Conservation (phyloP, 2,888 invertebrate species). For the Machimus rusticus region DNA sequence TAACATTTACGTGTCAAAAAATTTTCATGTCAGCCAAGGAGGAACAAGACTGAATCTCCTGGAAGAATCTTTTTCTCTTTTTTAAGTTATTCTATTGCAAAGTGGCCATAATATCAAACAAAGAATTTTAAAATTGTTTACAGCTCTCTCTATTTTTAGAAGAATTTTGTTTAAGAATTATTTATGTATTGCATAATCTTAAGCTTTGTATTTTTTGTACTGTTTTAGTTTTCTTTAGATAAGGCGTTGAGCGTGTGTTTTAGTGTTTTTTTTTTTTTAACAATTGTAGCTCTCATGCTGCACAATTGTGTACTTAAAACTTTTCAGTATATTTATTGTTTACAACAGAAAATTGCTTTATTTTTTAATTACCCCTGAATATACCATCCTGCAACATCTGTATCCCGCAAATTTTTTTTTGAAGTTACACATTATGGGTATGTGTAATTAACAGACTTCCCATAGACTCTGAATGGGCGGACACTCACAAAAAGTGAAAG, state of each 20-base stretch:
- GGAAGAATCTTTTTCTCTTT: background rate
- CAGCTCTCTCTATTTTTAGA: background rate
- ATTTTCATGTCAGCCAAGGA: slow-evolving; percentile 80
- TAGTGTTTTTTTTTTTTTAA: background rate
- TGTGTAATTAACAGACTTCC: no score
- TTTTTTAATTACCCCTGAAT: background rate
- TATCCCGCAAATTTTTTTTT: no score
- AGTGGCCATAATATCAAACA: background rate
- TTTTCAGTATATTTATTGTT: slow-evolving; percentile 52
- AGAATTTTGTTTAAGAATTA: background rate
- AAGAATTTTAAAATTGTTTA: background rate
- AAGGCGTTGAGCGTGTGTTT: background rate
- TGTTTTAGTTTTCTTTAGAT: background rate
- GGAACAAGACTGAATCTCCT: slow-evolving; percentile 65
- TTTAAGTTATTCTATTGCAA: background rate
- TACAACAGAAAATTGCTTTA: background rate
- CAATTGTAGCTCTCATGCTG: background rate
- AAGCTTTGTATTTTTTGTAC: background rate
- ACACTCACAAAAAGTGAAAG: no score
- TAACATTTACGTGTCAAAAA: slow-evolving; percentile 59
- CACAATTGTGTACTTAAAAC: background rate
- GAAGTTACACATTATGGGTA: no score
- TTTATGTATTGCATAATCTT: slow-evolving; percentile 7
- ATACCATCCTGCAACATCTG: no score
- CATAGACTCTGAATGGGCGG: no score